These are phyloP conservation scores for Sardinella longiceps DNA, from an alignment of 2,797 vertebrate genomes.

Conservation along the genomic window DNA sequence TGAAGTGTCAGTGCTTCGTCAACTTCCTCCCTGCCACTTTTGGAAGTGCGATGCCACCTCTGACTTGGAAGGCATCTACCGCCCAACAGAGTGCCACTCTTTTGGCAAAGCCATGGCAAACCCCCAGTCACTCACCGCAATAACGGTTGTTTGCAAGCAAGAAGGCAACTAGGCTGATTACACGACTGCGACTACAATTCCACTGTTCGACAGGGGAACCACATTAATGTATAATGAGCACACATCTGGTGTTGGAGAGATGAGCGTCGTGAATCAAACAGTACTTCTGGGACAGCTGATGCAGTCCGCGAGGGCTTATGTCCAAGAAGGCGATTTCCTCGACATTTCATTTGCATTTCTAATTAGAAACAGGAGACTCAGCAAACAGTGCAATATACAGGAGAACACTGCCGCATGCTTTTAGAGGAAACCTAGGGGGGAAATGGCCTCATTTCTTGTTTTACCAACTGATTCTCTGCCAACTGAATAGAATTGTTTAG, in stretches of 20 bases:
- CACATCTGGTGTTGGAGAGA: background rate
- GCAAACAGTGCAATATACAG: background rate
- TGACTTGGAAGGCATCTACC: background rate
- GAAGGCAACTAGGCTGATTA: background rate
- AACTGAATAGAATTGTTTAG: background rate
- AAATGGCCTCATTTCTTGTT: background rate
- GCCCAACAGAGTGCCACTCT: background rate
- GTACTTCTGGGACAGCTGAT: conserved; percentile 3
- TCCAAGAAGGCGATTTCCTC: conserved; percentile 14
- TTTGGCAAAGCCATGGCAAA: background rate
- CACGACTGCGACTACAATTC: background rate
- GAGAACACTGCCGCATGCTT: background rate
- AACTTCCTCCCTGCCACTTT: background rate
- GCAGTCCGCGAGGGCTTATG: background rate
- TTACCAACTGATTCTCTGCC: background rate
- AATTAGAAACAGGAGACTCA: background rate
- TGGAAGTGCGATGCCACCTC: background rate
- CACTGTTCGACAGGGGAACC: background rate
- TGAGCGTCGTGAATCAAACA: background rate
- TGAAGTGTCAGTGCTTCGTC: background rate
- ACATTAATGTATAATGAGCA: conserved; percentile 15
- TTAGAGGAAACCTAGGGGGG: background rate
- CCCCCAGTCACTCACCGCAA: background rate
- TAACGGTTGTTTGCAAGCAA: background rate
- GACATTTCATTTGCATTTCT: conserved; percentile 22